Base-by-base conservation (phyloP, 2,888 invertebrate genomes). In the Tenthredo distinguenda region DNA sequence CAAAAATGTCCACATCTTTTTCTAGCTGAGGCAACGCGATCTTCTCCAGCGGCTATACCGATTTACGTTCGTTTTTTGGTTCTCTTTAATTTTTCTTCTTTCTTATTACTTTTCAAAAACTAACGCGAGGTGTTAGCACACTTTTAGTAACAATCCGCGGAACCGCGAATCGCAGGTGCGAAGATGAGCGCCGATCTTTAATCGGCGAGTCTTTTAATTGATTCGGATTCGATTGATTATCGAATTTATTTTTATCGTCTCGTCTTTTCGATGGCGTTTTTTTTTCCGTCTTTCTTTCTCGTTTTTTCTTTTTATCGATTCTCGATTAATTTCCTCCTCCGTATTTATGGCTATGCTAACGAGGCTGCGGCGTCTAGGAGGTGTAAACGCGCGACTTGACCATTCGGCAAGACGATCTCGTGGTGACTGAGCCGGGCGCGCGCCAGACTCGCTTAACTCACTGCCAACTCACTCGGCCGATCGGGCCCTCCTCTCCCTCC, bases 361-460 rank as follows among this genome's bases (percentile, higher is more conserved):
- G 81, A 34, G 31, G 50, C 77, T 34, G 37, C 12, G 3, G 31
- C 21, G 62, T 58, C 77, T 31, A 34, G 15, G 86, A 87, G 86
- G 86, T 87, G 81, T 34, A 62, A 81, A 81, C 58, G 89, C 91
- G 90, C 91, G 91, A 89, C 65, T 90, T 91, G 92, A 93, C 93
- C 93, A 93, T 93, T 92, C 93, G 90, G 92, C 91, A 93, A 91
- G 93, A 92, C 93, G 93, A 93, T 93, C 93, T 93, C 92, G 93
- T 93, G 92, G 89, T 92, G 92, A 93, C 93, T 93, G 93, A 93
- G 92, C 91, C 91, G 90, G 90, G 90, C 91, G 89, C 91, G 91
- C 90, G 90, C 90, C 92, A 91, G 92, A 91, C 91, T 92, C 89
- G 89, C 88, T 88, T 90, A 90, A 91, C 91, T 90, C 91, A 90